These are phyloP conservation scores for Agriopis aurantiaria DNA, from an alignment of 2,888 invertebrate species.

Conservation along the genomic window DNA sequence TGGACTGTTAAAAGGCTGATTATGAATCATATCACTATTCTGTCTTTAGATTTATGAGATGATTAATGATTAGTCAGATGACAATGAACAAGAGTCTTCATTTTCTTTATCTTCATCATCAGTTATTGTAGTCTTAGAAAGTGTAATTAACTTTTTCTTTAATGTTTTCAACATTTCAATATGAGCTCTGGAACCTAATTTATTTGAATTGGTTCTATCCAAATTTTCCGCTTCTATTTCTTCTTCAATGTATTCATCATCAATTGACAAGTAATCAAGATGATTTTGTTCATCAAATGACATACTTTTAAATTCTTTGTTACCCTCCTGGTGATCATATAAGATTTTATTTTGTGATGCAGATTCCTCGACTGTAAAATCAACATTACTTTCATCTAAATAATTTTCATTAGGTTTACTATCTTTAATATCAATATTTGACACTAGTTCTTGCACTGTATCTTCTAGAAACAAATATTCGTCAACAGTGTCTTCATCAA, in stretches of 20 bases:
- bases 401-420: neutral
- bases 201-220: neutral
- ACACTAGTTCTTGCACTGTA: neutral
- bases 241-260: neutral
- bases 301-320: neutral
- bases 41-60: neutral
- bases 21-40: too few relatives aligned
- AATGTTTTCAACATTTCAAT: constrained; percentile 5
- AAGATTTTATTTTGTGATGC: neutral
- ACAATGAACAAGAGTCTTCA: neutral
- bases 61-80: neutral
- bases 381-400: neutral
- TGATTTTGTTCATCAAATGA: neutral
- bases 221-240: neutral
- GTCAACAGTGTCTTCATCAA: neutral
- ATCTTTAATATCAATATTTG: neutral
- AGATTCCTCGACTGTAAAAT: constrained; percentile 1
- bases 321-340: neutral
- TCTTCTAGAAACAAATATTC: neutral
- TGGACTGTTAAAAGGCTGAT: too few relatives aligned
- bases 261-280: neutral
- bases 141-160: constrained; percentile 5
- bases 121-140: neutral
- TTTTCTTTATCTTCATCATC: neutral
- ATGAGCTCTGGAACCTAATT: neutral